phyloP scores from a whole-genome alignment of 1,140 invertebrate genomes.

The Philotrypesis tridentata region DNA sequence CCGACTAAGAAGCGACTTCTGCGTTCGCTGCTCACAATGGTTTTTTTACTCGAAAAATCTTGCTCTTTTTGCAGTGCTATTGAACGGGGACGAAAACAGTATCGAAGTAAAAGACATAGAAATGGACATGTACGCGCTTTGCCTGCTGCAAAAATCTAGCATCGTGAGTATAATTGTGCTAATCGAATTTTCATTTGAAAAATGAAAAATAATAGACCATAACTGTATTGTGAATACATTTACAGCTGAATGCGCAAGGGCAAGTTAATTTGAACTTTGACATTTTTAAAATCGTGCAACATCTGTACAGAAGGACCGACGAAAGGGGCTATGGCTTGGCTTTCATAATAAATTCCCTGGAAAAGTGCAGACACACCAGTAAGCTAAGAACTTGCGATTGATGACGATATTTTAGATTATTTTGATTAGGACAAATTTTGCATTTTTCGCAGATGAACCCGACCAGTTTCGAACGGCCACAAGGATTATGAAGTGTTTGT shows the following conservation, averaged over 20 bases:
- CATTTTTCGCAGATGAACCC: not conserved
- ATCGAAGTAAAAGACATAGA: constrained; percentile 1
- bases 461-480: constrained; percentile 9
- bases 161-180: constrained; percentile 35
- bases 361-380: constrained; percentile 20
- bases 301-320: constrained; percentile 28
- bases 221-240: no score
- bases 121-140: constrained; percentile 28
- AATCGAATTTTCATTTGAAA: no score
- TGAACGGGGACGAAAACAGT: constrained; percentile 5
- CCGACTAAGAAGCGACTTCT: not conserved
- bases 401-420: not conserved
- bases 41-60: no score
- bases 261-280: constrained; percentile 34
- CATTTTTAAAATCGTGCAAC: constrained; percentile 29
- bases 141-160: constrained; percentile 35
- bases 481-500: constrained; percentile 40
- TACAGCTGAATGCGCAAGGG: constrained; percentile 31
- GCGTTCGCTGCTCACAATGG: not conserved
- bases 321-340: not conserved
- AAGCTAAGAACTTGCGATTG: not conserved
- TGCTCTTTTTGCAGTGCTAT: constrained; percentile 1
- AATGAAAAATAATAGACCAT: no score
- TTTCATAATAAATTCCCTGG: constrained; percentile 14
- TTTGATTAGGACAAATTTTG: not conserved